Conservation (phyloP, 2,797 vertebrate species). For the Lacerta bilineata region DNA sequence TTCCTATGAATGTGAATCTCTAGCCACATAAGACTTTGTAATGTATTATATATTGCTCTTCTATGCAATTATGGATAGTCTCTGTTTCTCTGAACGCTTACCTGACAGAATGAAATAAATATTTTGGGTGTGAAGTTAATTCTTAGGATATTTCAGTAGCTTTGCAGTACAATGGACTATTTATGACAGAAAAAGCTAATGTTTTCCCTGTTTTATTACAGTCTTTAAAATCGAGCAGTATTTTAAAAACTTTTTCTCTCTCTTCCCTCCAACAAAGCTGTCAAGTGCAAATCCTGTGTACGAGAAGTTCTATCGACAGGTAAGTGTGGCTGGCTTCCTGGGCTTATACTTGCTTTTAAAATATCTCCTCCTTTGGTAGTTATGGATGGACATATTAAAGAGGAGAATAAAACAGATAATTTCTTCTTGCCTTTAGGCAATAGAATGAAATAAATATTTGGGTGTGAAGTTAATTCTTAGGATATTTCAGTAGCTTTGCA, state of each 20-base stretch:
- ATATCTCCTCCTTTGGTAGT: neutral
- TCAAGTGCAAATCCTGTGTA: slow-evolving; percentile 95
- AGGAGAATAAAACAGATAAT: slow-evolving; percentile 4
- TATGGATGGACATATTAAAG: neutral
- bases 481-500: neutral
- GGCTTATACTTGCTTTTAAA: slow-evolving; percentile 8
- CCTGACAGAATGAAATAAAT: too few species aligned
- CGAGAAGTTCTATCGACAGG: slow-evolving; percentile 96
- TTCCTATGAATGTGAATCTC: neutral
- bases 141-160: too few species aligned
- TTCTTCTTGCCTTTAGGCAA: neutral
- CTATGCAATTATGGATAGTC: neutral
- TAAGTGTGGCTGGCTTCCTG: slow-evolving; percentile 74
- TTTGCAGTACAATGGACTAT: too few species aligned
- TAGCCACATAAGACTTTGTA: neutral
- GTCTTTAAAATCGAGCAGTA: neutral
- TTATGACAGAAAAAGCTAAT: neutral
- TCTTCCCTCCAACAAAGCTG: slow-evolving; percentile 81
- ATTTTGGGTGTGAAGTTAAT: too few species aligned
- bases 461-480: slow-evolving; percentile 9
- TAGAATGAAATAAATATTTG: neutral
- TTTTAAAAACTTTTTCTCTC: slow-evolving; percentile 28
- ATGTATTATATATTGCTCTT: neutral
- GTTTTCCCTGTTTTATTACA: neutral
- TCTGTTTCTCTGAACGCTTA: neutral